Base-by-base conservation (phyloP, 1,140 invertebrate species). In the Neuroterus valhalla region DNA sequence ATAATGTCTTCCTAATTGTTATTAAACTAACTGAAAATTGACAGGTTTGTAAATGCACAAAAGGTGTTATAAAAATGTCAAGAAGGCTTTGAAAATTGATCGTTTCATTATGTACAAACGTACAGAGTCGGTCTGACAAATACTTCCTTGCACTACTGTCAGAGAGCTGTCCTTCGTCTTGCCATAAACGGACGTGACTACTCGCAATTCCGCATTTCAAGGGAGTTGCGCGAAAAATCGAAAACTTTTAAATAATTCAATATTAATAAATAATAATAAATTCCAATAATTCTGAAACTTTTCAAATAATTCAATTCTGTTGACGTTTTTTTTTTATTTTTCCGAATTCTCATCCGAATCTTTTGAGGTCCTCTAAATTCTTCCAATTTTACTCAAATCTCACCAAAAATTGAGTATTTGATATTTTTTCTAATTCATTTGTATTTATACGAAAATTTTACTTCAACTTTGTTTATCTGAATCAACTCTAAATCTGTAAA, bases 31-130 rank as follows among this genome's bases (percentile, higher is more conserved):
- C 31, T 38, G 15, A 26, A n/a, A 62, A 62, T 23, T 15, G 21
- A 23, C 19, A 23, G 21, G 26, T 55, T 55, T 21, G 26, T 21
- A 11, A 21, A 21, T 23, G 52, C 26, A 2, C 21, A 26, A 62
- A 62, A 15, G 12, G 55, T 62, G 23, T 62, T 62, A n/a, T 62
- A 62, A 62, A 62, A 62, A 62, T 38, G 55, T 31, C 55, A 62
- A 26, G 55, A 62, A 38, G 31, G 23, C 55, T 26, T 31, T 62
- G 23, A 15, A 4, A 62, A 62, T 62, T 62, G 31, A 62, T 62
- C 23, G 55, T 31, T 62, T 31, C 26, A n/a, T 62, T 62, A 62
- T 62, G 21, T 62, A 62, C 31, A 23, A 38, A 62, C 55, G 55
- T 62, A 31, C 15, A 31, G 15, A 62, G 23, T 15, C 3, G 26